Evolutionary conservation across 2,888 invertebrate genomes (phyloP).

Genomic region (Brachyptera risi): DNA sequence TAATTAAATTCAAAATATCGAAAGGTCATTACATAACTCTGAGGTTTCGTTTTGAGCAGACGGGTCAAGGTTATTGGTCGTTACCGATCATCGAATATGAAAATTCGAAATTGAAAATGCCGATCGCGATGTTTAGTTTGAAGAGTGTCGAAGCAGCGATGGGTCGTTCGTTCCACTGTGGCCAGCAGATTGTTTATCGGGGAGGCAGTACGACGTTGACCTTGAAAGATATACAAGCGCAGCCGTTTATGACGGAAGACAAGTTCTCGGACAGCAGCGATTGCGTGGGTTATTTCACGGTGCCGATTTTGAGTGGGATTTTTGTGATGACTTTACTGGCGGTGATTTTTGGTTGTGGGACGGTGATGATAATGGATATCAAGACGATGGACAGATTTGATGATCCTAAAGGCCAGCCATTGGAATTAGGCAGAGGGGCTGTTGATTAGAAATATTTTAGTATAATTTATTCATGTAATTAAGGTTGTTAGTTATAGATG

Average conservation of each 20-base stretch:
- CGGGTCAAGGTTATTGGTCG: not conserved
- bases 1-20: not conserved
- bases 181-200: slow-evolving; percentile 30
- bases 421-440: slow-evolving; percentile 77
- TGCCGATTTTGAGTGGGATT: slow-evolving; percentile 86
- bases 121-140: not conserved
- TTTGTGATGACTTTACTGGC: slow-evolving; percentile 75
- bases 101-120: not conserved
- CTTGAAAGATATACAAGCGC: slow-evolving; percentile 37
- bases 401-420: slow-evolving; percentile 96
- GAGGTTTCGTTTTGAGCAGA: not conserved
- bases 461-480: too few relatives aligned
- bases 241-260: slow-evolving; percentile 17
- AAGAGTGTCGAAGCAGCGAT: slow-evolving; percentile 35
- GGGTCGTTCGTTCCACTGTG: slow-evolving; percentile 39
- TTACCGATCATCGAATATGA: not conserved
- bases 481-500: too few relatives aligned
- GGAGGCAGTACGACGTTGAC: slow-evolving; percentile 19
- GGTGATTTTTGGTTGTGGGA: slow-evolving; percentile 76
- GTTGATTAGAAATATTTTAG: too few relatives aligned
- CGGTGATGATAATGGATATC: slow-evolving; percentile 90
- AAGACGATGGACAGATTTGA: slow-evolving; percentile 97
- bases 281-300: slow-evolving; percentile 87
- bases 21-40: not conserved
- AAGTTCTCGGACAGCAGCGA: slow-evolving; percentile 73